These are phyloP conservation scores for Aplocera efformata DNA, from an alignment of 2,888 invertebrate species.

Conservation along the genomic window DNA sequence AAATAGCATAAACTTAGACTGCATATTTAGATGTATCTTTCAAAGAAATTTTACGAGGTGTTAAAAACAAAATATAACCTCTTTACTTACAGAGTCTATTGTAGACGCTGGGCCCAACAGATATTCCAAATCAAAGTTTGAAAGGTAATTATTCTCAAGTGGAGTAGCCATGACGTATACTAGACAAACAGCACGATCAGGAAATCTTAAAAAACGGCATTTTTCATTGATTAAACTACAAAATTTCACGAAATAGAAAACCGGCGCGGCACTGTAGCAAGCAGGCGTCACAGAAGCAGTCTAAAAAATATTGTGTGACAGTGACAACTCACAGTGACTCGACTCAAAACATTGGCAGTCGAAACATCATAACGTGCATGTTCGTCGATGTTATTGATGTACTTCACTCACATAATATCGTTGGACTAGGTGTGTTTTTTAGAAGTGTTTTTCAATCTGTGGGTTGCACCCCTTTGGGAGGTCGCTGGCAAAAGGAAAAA, in stretches of 20 bases:
- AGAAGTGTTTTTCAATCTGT: too few relatives aligned
- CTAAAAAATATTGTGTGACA: too few relatives aligned
- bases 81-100: conserved; percentile 5
- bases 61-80: conserved; percentile 9
- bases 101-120: conserved; percentile 7
- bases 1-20: too few relatives aligned
- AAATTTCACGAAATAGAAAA: background rate
- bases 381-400: too few relatives aligned
- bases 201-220: background rate
- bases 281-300: too few relatives aligned
- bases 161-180: conserved; percentile 7
- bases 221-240: background rate
- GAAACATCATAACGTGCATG: too few relatives aligned
- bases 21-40: background rate
- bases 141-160: conserved; percentile 7
- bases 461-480: too few relatives aligned
- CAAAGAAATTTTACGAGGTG: background rate
- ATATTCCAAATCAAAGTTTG: conserved; percentile 13
- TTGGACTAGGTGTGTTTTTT: too few relatives aligned
- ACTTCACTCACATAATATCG: too few relatives aligned
- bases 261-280: background rate
- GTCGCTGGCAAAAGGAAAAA: too few relatives aligned
- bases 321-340: too few relatives aligned
- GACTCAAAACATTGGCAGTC: too few relatives aligned
- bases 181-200: background rate